Evolutionary conservation across 2,113 vertebrate species (phyloP).

Genomic region (Serilophus lunatus): DNA sequence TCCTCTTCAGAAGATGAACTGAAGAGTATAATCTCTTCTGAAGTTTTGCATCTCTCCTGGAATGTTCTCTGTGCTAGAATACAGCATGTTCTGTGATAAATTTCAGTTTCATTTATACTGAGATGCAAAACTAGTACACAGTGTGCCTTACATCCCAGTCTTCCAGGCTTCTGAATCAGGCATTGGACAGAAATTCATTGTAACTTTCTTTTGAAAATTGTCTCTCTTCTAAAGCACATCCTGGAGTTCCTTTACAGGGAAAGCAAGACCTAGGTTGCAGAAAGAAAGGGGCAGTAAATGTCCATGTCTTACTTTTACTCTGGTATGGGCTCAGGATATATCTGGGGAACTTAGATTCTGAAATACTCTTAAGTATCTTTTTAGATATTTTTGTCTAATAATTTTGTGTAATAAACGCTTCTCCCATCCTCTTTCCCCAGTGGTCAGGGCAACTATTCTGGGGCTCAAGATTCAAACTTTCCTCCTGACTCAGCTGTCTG

Average conservation of each 20-base stretch:
- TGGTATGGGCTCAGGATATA: neutral
- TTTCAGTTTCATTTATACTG: neutral
- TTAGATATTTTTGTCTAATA: neutral
- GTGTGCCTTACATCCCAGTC: neutral
- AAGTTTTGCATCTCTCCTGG: neutral
- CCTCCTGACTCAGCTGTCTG: neutral
- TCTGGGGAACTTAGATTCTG: neutral
- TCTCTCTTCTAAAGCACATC: neutral
- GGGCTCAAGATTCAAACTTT: neutral
- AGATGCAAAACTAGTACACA: neutral
- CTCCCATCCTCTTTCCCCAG: neutral
- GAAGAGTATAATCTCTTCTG: neutral
- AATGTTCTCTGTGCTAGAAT: neutral
- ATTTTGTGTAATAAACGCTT: neutral
- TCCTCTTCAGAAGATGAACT: neutral
- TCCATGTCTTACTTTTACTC: neutral
- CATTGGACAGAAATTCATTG: neutral
- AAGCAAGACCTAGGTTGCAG: neutral
- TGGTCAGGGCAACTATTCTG: fast-evolving
- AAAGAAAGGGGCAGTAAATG: neutral
- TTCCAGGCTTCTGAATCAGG: neutral
- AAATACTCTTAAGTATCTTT: neutral
- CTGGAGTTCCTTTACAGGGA: neutral
- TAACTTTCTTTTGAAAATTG: neutral
- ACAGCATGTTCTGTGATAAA: neutral